Evolutionary conservation across 92 coral and sea anemone genomes (phyloP), one percentile per base, ranked within the genome.

Genomic region (Porites lobata): DNA sequence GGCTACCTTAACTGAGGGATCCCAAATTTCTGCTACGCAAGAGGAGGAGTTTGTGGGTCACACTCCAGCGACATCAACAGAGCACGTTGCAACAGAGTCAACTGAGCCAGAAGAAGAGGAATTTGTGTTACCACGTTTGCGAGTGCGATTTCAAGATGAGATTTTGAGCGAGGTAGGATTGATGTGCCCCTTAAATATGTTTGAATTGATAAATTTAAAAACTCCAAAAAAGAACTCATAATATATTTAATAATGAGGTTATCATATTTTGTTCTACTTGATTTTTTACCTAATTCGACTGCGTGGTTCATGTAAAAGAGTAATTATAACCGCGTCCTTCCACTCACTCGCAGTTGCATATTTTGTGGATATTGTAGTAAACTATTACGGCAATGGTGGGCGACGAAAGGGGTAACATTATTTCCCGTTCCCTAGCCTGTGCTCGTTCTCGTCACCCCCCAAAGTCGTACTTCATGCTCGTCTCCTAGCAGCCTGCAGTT

Each of bases 61-160:
- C 66, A 76, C 81, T 57, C 67, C 52, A 56, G 69, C 50, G 18
- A 52, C 67, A 24, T 77, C 50, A 14, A 13, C 43, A 32, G 69
- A 57, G 53, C 69, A 77, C 52, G 53, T 1, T 22, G 21, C 50
- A 57, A 3, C 9, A 21, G 12, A 50, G 78, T 8, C 32, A 4
- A 8, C 22, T 74, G 78, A 74, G 65, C 0, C 63, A 52, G 14
- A 62, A 6, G 50, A 74, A 74, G 63, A 69, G 51, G 74, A 74
- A 74, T 17, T 53, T 15, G 63, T 74, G 32, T 52, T 74, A 21
- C 63, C 78, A 7, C 19, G 26, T 20, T 65, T 62, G 69, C 72
- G 57, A 69, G 9, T 78, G 69, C 83, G 26, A 78, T 78, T 61
- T 58, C 56, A 20, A 58, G 83, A 78, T 26, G 83, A 78, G 18